Evolutionary conservation across 2,797 vertebrate species (phyloP), one percentile per base, ranked within the genome.

Genomic region (Anas flavirostris): DNA sequence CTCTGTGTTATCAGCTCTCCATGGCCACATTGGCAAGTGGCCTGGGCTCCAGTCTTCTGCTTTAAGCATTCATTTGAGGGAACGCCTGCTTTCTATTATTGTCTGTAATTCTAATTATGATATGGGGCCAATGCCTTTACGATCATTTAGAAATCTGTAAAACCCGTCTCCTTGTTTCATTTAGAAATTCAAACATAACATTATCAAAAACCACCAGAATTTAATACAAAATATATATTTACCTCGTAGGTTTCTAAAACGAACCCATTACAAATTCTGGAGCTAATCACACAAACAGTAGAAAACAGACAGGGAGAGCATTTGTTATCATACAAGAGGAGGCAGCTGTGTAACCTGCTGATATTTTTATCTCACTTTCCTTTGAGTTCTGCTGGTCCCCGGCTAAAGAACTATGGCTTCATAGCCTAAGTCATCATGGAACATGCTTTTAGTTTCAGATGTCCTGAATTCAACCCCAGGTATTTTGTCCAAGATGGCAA

Each of bases 71-170:
- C 74, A 75, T 52, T 56, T 17, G 22, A 96, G 69, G 39, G 75
- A 95, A 93, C 1, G 9, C 63, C 78, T 88, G 48, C 75, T 68
- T 53, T 52, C 69, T 78, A 66, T 75, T 50, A 46, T 31, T 79
- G 68, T 50, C 93, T 52, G 16, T 60, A 91, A 92, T 91, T 93
- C 91, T 82, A 87, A 96, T 63, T 92, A 81, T 23, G 87, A 94
- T 53, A 60, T 0, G 1, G 86, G 72, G 77, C 55, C 50, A 88
- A 62, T n/a, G n/a, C 22, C 56, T 92, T 94, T 73, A 88, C 33
- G 22, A 92, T 74, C 44, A 52, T 56, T 75, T 79, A 83, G 91
- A 91, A 86, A 78, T 43, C 48, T 86, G 66, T 39, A 79, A 84
- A 94, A 43, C 8, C 28, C 68, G 29, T 58, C 64, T 55, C 46